Evolutionary conservation across 2,797 vertebrate genomes (phyloP).

Genomic region (Paramormyrops hopkinsi): DNA sequence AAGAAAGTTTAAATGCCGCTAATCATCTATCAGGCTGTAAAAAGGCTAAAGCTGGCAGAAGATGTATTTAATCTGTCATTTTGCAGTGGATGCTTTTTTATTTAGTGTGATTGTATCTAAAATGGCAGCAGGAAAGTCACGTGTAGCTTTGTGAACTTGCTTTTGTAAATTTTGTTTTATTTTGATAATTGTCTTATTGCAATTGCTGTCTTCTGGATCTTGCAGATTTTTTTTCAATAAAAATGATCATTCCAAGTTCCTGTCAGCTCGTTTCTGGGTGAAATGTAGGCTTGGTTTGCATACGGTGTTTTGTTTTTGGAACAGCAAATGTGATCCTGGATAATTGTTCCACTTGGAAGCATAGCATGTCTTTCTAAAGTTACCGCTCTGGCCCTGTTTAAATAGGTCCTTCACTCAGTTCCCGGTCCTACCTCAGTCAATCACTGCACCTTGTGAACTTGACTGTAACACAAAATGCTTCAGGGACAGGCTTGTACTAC

Average conservation of each 20-base stretch:
- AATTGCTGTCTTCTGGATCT: background rate
- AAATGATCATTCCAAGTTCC: background rate
- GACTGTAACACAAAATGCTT: background rate
- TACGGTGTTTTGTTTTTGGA: background rate
- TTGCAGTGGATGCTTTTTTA: background rate
- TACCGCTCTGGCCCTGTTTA: background rate
- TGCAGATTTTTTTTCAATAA: background rate
- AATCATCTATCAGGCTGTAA: background rate
- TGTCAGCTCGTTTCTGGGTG: background rate
- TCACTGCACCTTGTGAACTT: constrained; percentile 13
- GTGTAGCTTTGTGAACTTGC: background rate
- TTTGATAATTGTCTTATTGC: background rate
- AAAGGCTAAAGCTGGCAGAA: background rate
- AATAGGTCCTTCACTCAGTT: constrained; percentile 1
- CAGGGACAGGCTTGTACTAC: background rate
- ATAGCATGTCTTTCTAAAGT: background rate
- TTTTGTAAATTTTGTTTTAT: background rate
- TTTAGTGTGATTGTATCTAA: background rate
- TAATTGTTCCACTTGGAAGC: background rate
- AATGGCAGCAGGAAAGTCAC: background rate
- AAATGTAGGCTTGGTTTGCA: background rate
- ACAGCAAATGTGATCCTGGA: background rate
- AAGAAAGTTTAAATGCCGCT: background rate
- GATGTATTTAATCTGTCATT: background rate
- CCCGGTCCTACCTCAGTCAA: background rate